Evolutionary conservation across 2,888 invertebrate species (phyloP), one percentile per base, ranked within the genome.

Genomic region (Cryptus armator): DNA sequence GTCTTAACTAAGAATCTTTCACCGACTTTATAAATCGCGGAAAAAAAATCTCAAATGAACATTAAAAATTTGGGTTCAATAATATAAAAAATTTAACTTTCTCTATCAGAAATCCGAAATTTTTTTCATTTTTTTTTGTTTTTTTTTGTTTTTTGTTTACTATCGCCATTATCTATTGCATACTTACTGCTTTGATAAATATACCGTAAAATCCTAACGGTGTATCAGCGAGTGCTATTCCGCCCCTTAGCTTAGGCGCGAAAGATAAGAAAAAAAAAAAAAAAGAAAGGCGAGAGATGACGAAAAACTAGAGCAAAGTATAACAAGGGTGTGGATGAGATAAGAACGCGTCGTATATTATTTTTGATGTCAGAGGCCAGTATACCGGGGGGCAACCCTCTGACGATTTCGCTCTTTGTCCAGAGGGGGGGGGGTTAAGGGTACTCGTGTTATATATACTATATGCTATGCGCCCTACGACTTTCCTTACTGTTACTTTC

Each of bases 361-460:
- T 29, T 70, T 48, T 70, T 29, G 68, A 70, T 53, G 51, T 71
- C 51, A 32, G n/a, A 32, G 9, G n/a, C 32, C 4, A 32, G 37
- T 71, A 71, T 37, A 37, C 37, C 10, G 9, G 16, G n/a, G 29
- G 51, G 70, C 9, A 71, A n/a, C 32, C 29, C 32, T 32, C 51
- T 71, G 32, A 71, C 16, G 53, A 53, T 53, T 37, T 9, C 29
- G 16, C 68, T 70, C 68, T 70, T 71, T 53, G 70, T 51, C 70
- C 70, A 9, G 37, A 37, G 37, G 37, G 37, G 37, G 37, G 37
- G 53, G 48, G 16, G 29, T 53, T 71, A 53, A 71, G 70, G 70
- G 29, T 53, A 51, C 70, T 70, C 70, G 37, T 51, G 10, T 70
- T 71, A 56, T 56, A 37, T 51, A 71, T 56, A 48, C n/a, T 24